These are phyloP conservation scores for Caenorhabditis afra DNA, from an alignment of 2,888 invertebrate species.

Conservation along the genomic window DNA sequence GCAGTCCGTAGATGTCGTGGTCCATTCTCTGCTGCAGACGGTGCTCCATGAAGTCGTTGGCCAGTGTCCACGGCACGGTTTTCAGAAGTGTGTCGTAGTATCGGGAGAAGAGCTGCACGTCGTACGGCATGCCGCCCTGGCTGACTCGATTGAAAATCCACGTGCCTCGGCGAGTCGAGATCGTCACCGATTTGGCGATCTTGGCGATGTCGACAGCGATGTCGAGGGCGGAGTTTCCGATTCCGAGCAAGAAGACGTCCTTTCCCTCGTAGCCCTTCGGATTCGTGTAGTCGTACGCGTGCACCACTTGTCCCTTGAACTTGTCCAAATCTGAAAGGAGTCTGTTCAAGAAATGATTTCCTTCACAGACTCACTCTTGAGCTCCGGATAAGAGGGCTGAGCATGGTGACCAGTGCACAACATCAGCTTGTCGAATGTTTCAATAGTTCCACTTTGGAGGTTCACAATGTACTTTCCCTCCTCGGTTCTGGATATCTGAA, in stretches of 20 bases:
- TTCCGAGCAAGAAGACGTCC: conserved; percentile 82
- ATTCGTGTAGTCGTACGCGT: conserved; percentile 78
- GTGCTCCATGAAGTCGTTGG: conserved; percentile 79
- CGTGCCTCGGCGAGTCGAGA: conserved; percentile 82
- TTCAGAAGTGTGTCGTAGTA: conserved; percentile 76
- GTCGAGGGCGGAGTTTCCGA: conserved; percentile 83
- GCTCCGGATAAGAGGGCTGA: conserved; percentile 81
- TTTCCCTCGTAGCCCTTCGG: conserved; percentile 80
- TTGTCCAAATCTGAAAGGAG: conserved; percentile 80
- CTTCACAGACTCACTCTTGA: conserved; percentile 70
- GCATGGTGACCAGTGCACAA: conserved; percentile 83
- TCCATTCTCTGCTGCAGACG: conserved; percentile 76
- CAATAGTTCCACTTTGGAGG: conserved; percentile 68
- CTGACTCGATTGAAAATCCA: conserved; percentile 81
- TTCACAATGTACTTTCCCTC: conserved; percentile 66
- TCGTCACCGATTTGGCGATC: conserved; percentile 78
- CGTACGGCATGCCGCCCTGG: conserved; percentile 75
- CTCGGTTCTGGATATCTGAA: conserved; percentile 62
- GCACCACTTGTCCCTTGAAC: conserved; percentile 76
- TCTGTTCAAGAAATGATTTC: background rate
- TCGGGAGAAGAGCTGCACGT: conserved; percentile 63
- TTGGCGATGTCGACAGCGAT: conserved; percentile 82
- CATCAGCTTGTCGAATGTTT: conserved; percentile 82
- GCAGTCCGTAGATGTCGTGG: conserved; percentile 78
- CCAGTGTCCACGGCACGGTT: conserved; percentile 73